Conservation (phyloP, 2,888 invertebrate genomes). For the Cryptosula pallasiana region DNA sequence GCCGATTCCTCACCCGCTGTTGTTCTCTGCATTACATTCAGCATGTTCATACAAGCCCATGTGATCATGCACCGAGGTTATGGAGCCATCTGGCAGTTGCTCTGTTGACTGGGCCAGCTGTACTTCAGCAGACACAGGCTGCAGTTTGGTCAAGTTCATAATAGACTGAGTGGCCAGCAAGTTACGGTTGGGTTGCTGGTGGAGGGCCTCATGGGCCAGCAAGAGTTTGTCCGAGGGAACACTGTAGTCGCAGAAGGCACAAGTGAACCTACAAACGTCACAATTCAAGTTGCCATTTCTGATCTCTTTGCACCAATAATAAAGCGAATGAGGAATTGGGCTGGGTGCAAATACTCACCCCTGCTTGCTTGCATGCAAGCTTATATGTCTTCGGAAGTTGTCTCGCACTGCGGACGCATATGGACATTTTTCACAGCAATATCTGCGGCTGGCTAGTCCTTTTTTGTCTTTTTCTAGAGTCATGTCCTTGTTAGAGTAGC, state of each 20-base stretch:
- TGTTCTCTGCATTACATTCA: slow-evolving; percentile 47
- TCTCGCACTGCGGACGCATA: slow-evolving; percentile 80
- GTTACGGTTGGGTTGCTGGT: slow-evolving; percentile 55
- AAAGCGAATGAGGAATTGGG: no score
- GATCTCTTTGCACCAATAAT: no score
- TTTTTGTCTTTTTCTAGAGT: slow-evolving; percentile 10
- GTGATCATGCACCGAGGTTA: slow-evolving; percentile 42
- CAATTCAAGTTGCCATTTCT: no score
- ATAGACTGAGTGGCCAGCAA: slow-evolving; percentile 46
- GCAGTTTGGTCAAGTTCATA: slow-evolving; percentile 42
- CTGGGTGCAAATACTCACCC: slow-evolving; percentile 60
- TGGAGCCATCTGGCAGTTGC: slow-evolving; percentile 36
- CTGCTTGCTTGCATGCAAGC: slow-evolving; percentile 76
- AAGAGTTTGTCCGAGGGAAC: slow-evolving; percentile 80
- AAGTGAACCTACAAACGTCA: slow-evolving; percentile 50
- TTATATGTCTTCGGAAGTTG: slow-evolving; percentile 76
- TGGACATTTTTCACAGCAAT: slow-evolving; percentile 63
- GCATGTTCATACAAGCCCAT: slow-evolving; percentile 45
- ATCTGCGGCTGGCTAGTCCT: slow-evolving; percentile 58
- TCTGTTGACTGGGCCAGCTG: slow-evolving; percentile 47
- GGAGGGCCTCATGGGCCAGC: slow-evolving; percentile 74
- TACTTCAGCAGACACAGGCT: slow-evolving; percentile 58
- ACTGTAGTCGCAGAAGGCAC: slow-evolving; percentile 79
- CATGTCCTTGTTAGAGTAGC: not conserved
- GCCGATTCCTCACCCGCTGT: slow-evolving; percentile 52